Conservation (phyloP, 2,113 vertebrate species). For the Nothoprocta pentlandii region DNA sequence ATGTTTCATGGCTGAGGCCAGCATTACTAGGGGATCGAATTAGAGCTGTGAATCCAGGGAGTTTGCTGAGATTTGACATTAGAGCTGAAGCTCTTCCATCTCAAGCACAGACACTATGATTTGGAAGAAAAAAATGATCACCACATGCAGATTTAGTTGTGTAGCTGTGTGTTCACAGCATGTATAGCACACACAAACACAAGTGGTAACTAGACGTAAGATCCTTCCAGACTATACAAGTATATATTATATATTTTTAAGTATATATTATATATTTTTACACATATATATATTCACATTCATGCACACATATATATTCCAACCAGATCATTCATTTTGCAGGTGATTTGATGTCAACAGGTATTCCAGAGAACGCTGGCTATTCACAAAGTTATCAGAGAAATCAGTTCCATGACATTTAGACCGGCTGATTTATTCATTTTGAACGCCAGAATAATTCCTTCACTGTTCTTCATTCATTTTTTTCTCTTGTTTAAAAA, state of each 20-base stretch:
- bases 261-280: neutral
- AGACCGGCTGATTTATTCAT: conserved; percentile 44
- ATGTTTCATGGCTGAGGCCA: neutral
- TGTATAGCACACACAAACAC: neutral
- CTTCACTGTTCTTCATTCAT: conserved; percentile 44
- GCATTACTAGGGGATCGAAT: neutral
- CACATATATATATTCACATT: neutral
- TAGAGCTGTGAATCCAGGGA: neutral
- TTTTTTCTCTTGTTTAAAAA: conserved; percentile 46
- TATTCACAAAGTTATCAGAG: neutral
- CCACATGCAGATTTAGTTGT: neutral
- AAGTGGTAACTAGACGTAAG: neutral
- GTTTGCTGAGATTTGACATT: neutral
- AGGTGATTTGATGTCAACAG: neutral
- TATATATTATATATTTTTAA: neutral
- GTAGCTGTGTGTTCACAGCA: neutral
- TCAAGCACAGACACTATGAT: neutral
- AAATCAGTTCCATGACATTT: conserved; percentile 20
- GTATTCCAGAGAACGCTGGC: neutral
- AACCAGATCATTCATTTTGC: neutral
- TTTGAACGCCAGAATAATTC: neutral
- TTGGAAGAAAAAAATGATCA: neutral
- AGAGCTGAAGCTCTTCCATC: neutral
- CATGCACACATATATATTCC: neutral
- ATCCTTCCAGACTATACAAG: neutral